Conservation (phyloP, 2,888 invertebrate species). For the Harpalus rufipes region DNA sequence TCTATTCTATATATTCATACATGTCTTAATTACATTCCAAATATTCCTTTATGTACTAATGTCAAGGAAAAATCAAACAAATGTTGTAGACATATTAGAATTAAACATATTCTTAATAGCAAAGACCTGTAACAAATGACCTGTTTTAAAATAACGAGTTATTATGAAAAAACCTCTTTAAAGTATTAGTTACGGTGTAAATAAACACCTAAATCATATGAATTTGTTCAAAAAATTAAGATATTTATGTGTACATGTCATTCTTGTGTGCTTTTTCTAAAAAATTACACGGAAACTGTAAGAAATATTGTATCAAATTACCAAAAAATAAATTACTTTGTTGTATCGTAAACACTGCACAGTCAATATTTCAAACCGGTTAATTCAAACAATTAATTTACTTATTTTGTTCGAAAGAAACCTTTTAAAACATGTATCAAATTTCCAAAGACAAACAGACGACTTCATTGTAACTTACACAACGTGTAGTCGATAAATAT, state of each 20-base stretch:
- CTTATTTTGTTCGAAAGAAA: constrained; percentile 2
- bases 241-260: constrained; percentile 34
- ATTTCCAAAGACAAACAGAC: constrained; percentile 17
- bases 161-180: constrained; percentile 40
- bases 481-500: constrained; percentile 20
- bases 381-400: background rate
- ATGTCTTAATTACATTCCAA: constrained; percentile 8
- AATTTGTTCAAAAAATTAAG: constrained; percentile 2
- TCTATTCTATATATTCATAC: background rate
- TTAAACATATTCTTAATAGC: background rate
- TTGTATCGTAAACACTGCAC: background rate
- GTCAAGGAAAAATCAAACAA: constrained; percentile 31
- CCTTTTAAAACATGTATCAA: constrained; percentile 10
- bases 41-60: constrained; percentile 12
- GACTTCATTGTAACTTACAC: constrained; percentile 17
- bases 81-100: constrained; percentile 19
- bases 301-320: constrained; percentile 21
- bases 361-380: constrained; percentile 15
- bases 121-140: constrained; percentile 18
- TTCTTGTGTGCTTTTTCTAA: constrained; percentile 3
- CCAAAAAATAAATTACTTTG: constrained; percentile 17
- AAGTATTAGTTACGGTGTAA: constrained; percentile 35
- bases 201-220: constrained; percentile 14
- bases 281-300: constrained; percentile 5
- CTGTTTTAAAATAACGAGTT: constrained; percentile 15